phyloP scores from a whole-genome alignment of 2,113 vertebrate species.

The Corynorhinus townsendii region DNA sequence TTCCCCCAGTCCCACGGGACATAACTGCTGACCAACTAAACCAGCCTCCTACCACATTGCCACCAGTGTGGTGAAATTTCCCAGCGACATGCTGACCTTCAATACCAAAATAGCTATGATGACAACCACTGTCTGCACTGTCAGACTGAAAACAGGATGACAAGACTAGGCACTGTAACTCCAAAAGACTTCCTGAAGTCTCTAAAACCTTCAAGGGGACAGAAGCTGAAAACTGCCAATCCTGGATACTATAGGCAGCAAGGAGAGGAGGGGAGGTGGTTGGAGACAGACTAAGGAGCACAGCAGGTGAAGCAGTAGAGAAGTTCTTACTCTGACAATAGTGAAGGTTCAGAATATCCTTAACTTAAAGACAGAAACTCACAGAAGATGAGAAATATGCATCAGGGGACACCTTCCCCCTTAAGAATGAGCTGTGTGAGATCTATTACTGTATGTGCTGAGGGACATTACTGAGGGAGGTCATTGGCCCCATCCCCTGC shows the following conservation, averaged over 20 bases:
- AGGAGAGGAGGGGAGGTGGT: background rate
- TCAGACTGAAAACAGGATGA: background rate
- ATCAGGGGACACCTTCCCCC: background rate
- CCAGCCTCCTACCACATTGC: background rate
- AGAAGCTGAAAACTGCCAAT: background rate
- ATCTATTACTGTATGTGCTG: background rate
- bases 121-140: background rate
- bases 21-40: background rate
- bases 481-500: background rate
- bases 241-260: background rate
- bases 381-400: background rate
- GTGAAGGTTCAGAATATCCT: background rate
- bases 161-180: background rate
- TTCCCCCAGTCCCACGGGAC: background rate
- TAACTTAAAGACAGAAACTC: background rate
- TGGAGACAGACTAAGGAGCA: background rate
- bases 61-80: accelerated
- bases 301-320: background rate
- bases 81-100: background rate
- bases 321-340: background rate
- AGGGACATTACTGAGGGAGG: background rate
- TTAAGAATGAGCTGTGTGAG: background rate
- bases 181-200: background rate
- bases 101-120: background rate
- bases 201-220: background rate